These are phyloP conservation scores for Torymus auratus DNA, from an alignment of 2,888 invertebrate genomes.

Conservation along the genomic window DNA sequence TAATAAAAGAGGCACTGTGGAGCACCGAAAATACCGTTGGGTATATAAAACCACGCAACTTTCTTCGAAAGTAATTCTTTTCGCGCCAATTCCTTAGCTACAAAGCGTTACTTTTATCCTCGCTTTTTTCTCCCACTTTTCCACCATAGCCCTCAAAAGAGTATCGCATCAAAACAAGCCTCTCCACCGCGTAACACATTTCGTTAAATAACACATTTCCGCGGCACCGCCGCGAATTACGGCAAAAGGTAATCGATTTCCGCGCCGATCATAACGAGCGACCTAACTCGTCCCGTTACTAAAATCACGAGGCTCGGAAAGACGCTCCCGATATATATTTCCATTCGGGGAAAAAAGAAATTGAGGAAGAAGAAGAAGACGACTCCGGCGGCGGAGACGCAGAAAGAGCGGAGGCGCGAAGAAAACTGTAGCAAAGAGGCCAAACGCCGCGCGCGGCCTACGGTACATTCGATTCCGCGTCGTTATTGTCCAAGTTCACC, in stretches of 20 bases:
- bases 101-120: background rate
- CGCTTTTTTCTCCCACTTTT: too few relatives aligned
- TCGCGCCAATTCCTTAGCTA: background rate
- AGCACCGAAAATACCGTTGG: background rate
- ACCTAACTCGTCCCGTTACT: conserved; percentile 54
- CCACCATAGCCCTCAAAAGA: background rate
- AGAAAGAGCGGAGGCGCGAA: conserved; percentile 8
- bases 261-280: conserved; percentile 33
- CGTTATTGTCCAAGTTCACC: conserved; percentile 73
- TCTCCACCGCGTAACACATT: too few relatives aligned
- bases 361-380: conserved; percentile 16
- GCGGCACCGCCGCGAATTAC: conserved; percentile 24
- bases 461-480: conserved; percentile 66
- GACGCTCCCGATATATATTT: conserved; percentile 20
- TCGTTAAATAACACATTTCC: conserved; percentile 47
- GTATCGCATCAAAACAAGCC: conserved; percentile 16
- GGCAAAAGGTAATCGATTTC: conserved; percentile 53
- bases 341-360: conserved; percentile 48
- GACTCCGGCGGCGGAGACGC: background rate
- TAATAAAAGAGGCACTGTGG: too few relatives aligned
- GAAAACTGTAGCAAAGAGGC: conserved; percentile 47
- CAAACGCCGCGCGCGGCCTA: conserved; percentile 57
- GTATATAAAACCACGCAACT: background rate
- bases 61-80: conserved; percentile 13
- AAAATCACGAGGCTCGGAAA: conserved; percentile 36